Conservation (phyloP, 2,113 vertebrate genomes). For the Paramormyrops kingsleyae region DNA sequence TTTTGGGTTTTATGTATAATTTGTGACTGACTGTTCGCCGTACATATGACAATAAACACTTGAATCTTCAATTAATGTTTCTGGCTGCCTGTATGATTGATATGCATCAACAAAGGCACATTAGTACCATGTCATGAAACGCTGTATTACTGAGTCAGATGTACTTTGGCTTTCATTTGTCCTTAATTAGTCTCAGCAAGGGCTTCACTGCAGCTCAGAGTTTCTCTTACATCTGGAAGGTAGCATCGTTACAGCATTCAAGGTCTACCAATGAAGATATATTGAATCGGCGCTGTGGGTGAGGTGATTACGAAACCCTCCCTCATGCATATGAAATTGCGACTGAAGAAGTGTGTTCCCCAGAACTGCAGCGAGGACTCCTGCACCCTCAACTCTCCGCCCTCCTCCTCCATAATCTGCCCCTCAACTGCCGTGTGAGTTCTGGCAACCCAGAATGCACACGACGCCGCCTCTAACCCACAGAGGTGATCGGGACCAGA, state of each 20-base stretch:
- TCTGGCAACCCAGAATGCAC: slow-evolving; percentile 30
- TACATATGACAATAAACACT: background rate
- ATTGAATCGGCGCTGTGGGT: background rate
- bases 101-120: background rate
- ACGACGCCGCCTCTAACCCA: slow-evolving; percentile 24
- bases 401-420: background rate
- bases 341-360: background rate
- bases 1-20: background rate
- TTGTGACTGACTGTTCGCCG: background rate
- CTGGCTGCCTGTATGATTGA: background rate
- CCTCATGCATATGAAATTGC: background rate
- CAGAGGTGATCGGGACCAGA: slow-evolving; percentile 37
- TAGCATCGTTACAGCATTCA: background rate
- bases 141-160: background rate
- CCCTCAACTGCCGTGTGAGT: slow-evolving; percentile 21
- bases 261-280: background rate
- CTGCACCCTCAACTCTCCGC: background rate
- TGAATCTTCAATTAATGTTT: background rate
- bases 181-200: background rate
- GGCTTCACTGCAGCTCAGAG: background rate
- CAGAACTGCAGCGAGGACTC: background rate
- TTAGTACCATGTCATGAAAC: background rate
- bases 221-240: background rate
- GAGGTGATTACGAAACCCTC: background rate
- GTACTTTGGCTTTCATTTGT: background rate